phyloP scores from a whole-genome alignment of 2,113 vertebrate species.

The Hemibagrus wyckioides region DNA sequence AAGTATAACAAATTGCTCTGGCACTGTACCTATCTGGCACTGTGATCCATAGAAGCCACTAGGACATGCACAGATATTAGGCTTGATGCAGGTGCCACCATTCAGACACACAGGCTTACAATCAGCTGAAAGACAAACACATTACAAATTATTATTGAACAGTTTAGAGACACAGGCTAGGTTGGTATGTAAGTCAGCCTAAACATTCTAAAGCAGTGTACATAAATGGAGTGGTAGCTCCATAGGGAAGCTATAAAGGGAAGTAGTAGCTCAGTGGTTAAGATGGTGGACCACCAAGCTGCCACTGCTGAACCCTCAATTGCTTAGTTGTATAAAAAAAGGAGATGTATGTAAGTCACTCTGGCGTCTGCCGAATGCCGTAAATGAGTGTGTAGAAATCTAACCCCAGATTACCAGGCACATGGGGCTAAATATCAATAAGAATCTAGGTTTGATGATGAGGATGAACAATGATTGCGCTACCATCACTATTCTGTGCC shows the following conservation, averaged over 20 bases:
- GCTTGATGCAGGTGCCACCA: constrained; percentile 85
- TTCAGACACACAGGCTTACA: constrained; percentile 88
- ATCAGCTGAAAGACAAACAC: constrained; percentile 68
- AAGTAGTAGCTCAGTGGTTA: no score
- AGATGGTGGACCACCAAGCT: no score
- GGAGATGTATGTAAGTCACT: no score
- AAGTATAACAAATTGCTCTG: neutral
- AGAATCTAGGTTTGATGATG: neutral
- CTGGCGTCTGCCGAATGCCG: no score
- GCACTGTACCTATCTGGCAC: constrained; percentile 85
- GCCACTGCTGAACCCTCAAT: no score
- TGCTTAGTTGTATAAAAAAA: no score
- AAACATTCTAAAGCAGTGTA: no score
- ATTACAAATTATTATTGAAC: neutral
- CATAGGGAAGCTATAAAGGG: no score
- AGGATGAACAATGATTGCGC: neutral
- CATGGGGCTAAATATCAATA: neutral
- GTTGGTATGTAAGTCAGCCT: neutral
- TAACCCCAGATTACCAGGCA: neutral
- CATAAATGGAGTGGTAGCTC: no score
- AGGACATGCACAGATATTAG: constrained; percentile 83
- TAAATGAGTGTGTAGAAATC: neutral
- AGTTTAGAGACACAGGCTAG: neutral
- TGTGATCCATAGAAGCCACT: constrained; percentile 86
- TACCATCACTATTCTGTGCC: no score